Percentiles rank a stretch among this genome's conserved stretches.
Conservation (phyloP, 2,888 invertebrate species). For the Mesochorus sp. region DNA sequence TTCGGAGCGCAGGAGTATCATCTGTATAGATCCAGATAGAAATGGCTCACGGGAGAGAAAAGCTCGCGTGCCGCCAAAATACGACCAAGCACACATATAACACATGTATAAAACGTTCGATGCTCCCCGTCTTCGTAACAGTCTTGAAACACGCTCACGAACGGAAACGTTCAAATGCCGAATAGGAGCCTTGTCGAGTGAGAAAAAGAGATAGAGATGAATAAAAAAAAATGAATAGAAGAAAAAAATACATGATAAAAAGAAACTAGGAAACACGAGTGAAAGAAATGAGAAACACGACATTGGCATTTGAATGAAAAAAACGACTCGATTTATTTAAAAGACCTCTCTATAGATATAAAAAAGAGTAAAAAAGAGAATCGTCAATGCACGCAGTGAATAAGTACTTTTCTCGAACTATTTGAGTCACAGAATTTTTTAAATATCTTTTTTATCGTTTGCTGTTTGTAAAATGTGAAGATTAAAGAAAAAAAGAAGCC, state of each 20-base stretch:
- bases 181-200: slow-evolving; percentile 8
- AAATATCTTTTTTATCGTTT: too few species aligned
- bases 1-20: slow-evolving; percentile 12
- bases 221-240: too few species aligned
- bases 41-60: slow-evolving; percentile 43
- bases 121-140: slow-evolving; percentile 53
- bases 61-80: slow-evolving; percentile 47
- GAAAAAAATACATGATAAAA: background rate
- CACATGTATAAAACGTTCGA: slow-evolving; percentile 49
- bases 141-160: slow-evolving; percentile 51
- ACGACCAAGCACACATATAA: background rate
- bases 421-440: too few species aligned
- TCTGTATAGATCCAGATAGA: slow-evolving; percentile 15
- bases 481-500: too few species aligned
- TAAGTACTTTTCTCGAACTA: too few species aligned
- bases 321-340: slow-evolving; percentile 39
- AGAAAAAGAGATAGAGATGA: background rate
- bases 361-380: too few species aligned
- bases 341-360: too few species aligned
- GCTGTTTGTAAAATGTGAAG: too few species aligned
- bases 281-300: background rate
- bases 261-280: background rate
- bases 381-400: too few species aligned
- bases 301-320: background rate
- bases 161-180: slow-evolving; percentile 50